These are phyloP conservation scores for Symphodus melops DNA, from an alignment of 2,113 vertebrate genomes.

Conservation along the genomic window DNA sequence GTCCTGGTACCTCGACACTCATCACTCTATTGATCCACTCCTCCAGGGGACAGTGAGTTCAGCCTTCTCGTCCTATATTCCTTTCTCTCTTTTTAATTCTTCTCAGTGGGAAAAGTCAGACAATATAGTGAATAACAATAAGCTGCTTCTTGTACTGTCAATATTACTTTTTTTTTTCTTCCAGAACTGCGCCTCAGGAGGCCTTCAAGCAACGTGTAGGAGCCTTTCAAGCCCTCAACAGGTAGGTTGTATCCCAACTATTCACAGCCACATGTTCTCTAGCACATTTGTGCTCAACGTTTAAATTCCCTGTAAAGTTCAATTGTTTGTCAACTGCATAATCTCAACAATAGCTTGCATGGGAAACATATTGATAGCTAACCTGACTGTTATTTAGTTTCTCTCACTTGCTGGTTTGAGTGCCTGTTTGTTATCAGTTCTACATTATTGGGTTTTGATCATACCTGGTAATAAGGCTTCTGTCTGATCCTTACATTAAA, in stretches of 20 bases:
- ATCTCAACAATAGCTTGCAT: too few species aligned
- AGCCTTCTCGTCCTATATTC: not conserved
- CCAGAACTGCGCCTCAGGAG: conserved; percentile 81
- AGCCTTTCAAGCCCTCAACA: conserved; percentile 84
- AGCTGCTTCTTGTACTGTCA: conserved; percentile 10
- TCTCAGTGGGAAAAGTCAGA: not conserved
- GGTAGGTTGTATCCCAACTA: conserved; percentile 61
- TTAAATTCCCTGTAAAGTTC: not conserved
- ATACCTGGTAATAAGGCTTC: not conserved
- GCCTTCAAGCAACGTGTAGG: conserved; percentile 81
- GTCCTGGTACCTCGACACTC: conserved; percentile 87
- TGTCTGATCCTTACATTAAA: not conserved
- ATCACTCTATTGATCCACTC: conserved; percentile 88
- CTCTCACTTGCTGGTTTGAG: not conserved
- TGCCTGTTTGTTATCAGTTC: not conserved
- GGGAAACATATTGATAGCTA: too few species aligned
- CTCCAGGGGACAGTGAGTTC: conserved; percentile 88
- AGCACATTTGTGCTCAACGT: not conserved
- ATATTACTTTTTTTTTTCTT: not conserved
- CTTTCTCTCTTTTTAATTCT: conserved; percentile 10
- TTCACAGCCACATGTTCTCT: not conserved
- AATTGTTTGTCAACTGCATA: not conserved
- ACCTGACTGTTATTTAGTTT: not conserved
- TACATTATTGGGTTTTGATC: not conserved
- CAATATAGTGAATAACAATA: not conserved